Conservation (phyloP, 2,888 invertebrate species). For the Stenodema calcarata region DNA sequence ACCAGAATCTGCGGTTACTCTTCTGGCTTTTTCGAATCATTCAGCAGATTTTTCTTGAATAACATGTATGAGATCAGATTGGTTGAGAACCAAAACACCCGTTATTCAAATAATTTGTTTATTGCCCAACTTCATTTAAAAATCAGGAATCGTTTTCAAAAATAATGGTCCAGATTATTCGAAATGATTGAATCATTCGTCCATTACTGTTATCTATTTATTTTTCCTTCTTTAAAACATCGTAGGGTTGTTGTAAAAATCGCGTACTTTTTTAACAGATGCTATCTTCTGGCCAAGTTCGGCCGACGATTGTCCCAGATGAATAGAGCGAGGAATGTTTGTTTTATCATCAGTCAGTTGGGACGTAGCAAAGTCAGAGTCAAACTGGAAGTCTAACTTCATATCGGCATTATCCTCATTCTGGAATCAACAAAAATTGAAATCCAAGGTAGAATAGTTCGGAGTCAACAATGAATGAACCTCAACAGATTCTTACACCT, state of each 20-base stretch:
- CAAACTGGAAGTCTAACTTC: conserved; percentile 90
- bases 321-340: conserved; percentile 67
- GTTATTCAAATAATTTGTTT: no score
- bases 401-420: conserved; percentile 82
- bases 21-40: conserved; percentile 24
- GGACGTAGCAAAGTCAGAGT: conserved; percentile 72
- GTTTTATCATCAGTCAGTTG: conserved; percentile 77
- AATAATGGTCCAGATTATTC: no score
- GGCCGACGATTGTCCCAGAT: conserved; percentile 74
- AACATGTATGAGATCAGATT: no score
- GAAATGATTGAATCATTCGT: no score
- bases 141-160: no score
- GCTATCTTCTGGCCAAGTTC: conserved; percentile 94
- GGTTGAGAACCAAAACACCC: no score
- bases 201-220: no score
- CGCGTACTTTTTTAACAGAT: conserved; percentile 77
- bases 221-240: no score
- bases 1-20: no score
- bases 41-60: no score
- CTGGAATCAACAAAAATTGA: conserved; percentile 44
- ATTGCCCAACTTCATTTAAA: no score
- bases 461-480: conserved; percentile 5
- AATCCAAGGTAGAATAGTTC: neutral
- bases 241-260: neutral
- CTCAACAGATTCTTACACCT: no score